Evolutionary conservation across 2,888 invertebrate genomes (phyloP).

Genomic region (Conops quadrifasciatus): DNA sequence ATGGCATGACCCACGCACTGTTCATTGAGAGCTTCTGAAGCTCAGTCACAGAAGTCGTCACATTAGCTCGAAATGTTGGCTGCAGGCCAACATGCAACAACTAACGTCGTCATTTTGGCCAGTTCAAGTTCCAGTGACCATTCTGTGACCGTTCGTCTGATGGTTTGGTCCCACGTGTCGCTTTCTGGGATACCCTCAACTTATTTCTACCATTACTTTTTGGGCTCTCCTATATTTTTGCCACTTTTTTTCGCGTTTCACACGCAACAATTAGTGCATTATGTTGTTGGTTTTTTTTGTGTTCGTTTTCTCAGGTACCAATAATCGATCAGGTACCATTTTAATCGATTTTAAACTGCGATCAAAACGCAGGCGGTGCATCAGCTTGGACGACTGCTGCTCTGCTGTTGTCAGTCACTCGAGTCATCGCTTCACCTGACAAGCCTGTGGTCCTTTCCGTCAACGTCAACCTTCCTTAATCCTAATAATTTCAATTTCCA

Average conservation of each 20-base stretch:
- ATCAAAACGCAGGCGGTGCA: conserved; percentile 8
- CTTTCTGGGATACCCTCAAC: conserved; percentile 11
- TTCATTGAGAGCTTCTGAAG: conserved; percentile 41
- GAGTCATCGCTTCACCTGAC: not conserved
- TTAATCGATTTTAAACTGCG: conserved; percentile 57
- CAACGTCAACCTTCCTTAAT: no score
- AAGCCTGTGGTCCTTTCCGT: not conserved
- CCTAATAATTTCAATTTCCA: no score
- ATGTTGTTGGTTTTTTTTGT: conserved; percentile 3
- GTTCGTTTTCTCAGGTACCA: conserved; percentile 23
- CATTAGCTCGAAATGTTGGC: conserved; percentile 52
- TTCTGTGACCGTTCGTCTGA: no score
- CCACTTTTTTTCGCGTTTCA: conserved; percentile 6
- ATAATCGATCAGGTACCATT: no score
- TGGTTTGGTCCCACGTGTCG: not conserved
- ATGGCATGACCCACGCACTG: no score
- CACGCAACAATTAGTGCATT: conserved; percentile 47
- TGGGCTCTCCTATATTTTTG: not conserved
- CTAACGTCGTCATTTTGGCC: conserved; percentile 31
- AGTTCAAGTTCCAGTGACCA: no score
- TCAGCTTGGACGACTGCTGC: no score
- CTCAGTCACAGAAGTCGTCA: conserved; percentile 56
- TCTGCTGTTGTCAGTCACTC: not conserved
- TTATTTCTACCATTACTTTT: conserved; percentile 8
- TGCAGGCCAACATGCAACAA: conserved; percentile 47